Evolutionary conservation across 2,888 invertebrate species (phyloP).

Genomic region (Mactromeris polynyma): DNA sequence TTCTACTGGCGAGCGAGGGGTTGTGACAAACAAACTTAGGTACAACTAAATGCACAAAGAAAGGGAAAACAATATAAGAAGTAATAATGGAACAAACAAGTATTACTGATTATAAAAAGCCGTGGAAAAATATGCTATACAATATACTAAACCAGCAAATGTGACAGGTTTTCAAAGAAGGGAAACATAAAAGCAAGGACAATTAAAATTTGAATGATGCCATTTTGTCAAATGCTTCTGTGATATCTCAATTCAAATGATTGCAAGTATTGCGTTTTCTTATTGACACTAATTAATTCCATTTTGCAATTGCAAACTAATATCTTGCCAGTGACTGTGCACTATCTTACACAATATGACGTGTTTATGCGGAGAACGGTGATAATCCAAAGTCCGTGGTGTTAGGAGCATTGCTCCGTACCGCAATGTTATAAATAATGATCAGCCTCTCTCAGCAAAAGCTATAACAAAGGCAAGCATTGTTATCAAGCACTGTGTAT

Average conservation of each 20-base stretch:
- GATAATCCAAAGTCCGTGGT: neutral
- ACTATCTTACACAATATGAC: neutral
- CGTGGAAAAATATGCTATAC: neutral
- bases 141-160: neutral
- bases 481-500: neutral
- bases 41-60: slow-evolving; percentile 2
- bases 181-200: slow-evolving; percentile 7
- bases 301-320: neutral
- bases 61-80: neutral
- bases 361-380: neutral
- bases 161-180: neutral
- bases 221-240: slow-evolving; percentile 21
- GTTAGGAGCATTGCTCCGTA: neutral
- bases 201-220: neutral
- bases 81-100: too few species aligned
- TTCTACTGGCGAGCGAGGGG: neutral
- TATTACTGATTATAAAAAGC: neutral
- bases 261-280: neutral
- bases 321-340: slow-evolving; percentile 15
- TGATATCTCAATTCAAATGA: neutral
- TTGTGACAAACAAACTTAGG: neutral
- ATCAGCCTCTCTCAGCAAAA: neutral
- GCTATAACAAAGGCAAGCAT: neutral
- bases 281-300: neutral
- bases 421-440: neutral